Evolutionary conservation across 2,888 invertebrate genomes (phyloP).

Genomic region (Oscheius myriophilus): DNA sequence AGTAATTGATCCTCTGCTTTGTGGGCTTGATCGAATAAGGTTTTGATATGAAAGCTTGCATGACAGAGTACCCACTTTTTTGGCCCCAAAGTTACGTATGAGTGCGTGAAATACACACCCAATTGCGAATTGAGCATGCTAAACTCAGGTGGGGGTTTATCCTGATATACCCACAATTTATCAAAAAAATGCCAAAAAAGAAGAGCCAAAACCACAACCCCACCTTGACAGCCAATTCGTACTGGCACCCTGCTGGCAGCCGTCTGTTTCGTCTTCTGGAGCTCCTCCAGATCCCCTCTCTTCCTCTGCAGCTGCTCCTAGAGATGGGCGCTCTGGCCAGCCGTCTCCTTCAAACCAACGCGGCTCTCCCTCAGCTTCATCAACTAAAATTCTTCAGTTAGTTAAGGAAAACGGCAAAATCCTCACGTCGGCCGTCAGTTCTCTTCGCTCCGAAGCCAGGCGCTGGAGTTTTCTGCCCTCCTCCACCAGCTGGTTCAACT

Average conservation of each 20-base stretch:
- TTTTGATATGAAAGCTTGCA: too few relatives aligned
- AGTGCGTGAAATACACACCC: too few relatives aligned
- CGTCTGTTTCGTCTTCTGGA: slow-evolving; percentile 21
- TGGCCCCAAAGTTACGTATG: too few relatives aligned
- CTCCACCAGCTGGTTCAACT: slow-evolving; percentile 12
- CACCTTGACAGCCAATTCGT: neutral
- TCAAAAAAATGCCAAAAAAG: neutral
- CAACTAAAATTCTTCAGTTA: slow-evolving; percentile 6
- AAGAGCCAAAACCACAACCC: neutral
- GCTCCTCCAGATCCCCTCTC: slow-evolving; percentile 30
- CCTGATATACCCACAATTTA: too few relatives aligned
- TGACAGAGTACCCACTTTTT: too few relatives aligned
- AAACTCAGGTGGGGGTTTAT: too few relatives aligned
- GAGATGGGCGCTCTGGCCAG: slow-evolving; percentile 36
- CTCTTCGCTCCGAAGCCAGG: slow-evolving; percentile 22
- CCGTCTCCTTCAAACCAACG: slow-evolving; percentile 38
- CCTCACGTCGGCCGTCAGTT: slow-evolving; percentile 5
- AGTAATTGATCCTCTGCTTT: too few relatives aligned
- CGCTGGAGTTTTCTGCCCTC: slow-evolving; percentile 32
- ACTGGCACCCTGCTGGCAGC: slow-evolving; percentile 7
- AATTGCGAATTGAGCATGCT: too few relatives aligned
- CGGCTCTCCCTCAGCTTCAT: slow-evolving; percentile 32
- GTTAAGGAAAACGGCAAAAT: neutral
- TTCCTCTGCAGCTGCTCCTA: slow-evolving; percentile 22
- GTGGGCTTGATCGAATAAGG: too few relatives aligned